phyloP scores from a whole-genome alignment of 2,113 vertebrate species.

The Oryzias javanicus region DNA sequence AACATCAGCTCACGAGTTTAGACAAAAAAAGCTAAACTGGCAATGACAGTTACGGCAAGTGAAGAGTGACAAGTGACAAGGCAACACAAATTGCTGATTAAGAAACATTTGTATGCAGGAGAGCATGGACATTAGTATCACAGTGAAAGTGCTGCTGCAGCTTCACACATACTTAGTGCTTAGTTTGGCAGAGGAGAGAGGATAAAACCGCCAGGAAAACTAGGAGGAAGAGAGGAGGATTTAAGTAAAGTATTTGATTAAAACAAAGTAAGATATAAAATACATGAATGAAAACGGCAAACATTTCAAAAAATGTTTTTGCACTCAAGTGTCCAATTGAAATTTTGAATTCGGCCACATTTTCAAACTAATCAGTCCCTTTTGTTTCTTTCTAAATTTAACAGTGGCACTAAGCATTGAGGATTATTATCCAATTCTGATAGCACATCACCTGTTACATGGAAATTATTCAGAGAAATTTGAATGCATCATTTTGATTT shows the following conservation, averaged over 20 bases:
- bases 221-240: constrained; percentile 35
- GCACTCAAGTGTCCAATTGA: too few relatives aligned
- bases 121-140: constrained; percentile 78
- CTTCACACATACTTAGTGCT: constrained; percentile 70
- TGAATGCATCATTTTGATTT: constrained; percentile 5
- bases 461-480: constrained; percentile 8
- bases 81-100: constrained; percentile 63
- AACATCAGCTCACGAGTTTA: constrained; percentile 21
- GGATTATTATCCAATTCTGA: not conserved
- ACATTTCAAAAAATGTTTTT: too few relatives aligned
- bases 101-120: constrained; percentile 79
- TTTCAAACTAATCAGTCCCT: too few relatives aligned
- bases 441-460: constrained; percentile 1
- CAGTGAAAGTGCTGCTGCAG: constrained; percentile 73
- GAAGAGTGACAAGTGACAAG: constrained; percentile 63
- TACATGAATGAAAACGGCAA: too few relatives aligned
- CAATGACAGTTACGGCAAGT: constrained; percentile 62
- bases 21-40: constrained; percentile 52
- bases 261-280: constrained; percentile 1
- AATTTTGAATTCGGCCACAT: too few relatives aligned
- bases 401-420: not conserved
- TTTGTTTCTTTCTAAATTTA: too few relatives aligned
- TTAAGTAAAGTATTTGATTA: constrained; percentile 42
- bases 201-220: constrained; percentile 56
- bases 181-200: constrained; percentile 63